Percentiles rank a stretch among this genome's conserved stretches.
phyloP scores from a whole-genome alignment of 92 coral and sea anemone genomes.

The Phymanthus crucifer region DNA sequence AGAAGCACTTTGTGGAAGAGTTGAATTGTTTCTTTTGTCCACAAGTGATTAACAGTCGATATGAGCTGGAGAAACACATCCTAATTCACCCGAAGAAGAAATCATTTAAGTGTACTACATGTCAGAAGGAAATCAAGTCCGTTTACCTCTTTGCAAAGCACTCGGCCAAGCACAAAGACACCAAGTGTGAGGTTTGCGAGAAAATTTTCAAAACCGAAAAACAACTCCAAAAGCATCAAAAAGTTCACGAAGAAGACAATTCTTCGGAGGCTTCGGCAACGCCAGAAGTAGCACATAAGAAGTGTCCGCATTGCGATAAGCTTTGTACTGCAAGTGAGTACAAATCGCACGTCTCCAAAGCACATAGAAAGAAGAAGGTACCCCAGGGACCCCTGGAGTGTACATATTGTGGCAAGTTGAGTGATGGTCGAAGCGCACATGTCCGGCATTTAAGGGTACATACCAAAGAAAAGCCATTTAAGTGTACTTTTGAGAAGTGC shows the following conservation, averaged over 20 bases:
- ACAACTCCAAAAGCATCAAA: background rate
- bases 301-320: background rate
- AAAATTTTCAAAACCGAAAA: background rate
- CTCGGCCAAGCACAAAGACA: background rate
- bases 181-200: background rate
- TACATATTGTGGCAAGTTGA: background rate
- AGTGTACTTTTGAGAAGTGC: background rate
- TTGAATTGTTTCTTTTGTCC: background rate
- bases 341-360: background rate
- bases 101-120: background rate
- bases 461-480: conserved; percentile 5
- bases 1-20: background rate
- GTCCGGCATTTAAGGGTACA: background rate
- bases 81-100: background rate
- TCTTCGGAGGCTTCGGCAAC: background rate
- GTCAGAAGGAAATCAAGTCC: background rate
- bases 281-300: background rate
- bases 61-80: background rate
- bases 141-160: background rate
- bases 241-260: background rate
- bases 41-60: background rate
- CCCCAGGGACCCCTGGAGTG: background rate
- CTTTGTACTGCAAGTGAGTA: background rate
- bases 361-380: background rate
- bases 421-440: background rate